A percentile compares a stretch with the other conserved stretches of the same genome.
These are phyloP conservation scores for silkworm (Bombyx mori) DNA, from an alignment of 1,140 invertebrate species.

Conservation along the genomic window ASM3026992v2 NC_085132.1:6432001-6432500, in stretches of 20 bases:
- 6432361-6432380: not conserved
- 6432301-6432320: conserved; percentile 22
- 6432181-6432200: conserved; percentile 7
- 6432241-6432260: conserved; percentile 11
- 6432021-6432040: no score
- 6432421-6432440: conserved; percentile 1
- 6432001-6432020: no score
- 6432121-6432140: no score
- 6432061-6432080: no score
- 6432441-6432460: no score
- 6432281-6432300: conserved; percentile 13
- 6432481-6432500: no score
- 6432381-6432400: conserved; percentile 3
- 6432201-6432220: conserved; percentile 8
- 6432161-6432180: conserved; percentile 4
- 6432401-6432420: not conserved
- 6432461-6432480: no score
- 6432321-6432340: conserved; percentile 10
- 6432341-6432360: conserved; percentile 8
- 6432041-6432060: no score
- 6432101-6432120: no score
- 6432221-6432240: conserved; percentile 7
- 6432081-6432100: no score
- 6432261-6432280: not conserved
- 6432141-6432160: no score